phyloP scores from a whole-genome alignment of 2,888 invertebrate species.

The Spisula solida region DNA sequence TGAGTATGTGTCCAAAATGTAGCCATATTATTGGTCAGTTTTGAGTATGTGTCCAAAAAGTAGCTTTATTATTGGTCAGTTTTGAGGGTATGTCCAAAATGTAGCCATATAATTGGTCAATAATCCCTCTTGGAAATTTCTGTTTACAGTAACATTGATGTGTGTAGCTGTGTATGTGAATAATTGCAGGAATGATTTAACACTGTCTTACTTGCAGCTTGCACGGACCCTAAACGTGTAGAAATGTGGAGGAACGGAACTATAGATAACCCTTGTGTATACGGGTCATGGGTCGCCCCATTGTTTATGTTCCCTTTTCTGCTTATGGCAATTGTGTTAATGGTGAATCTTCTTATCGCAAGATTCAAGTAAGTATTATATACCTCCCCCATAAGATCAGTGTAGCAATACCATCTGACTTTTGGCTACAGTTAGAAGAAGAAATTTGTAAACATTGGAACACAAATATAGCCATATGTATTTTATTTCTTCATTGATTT shows the following conservation, averaged over 20 bases:
- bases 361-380: constrained; percentile 93
- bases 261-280: constrained; percentile 74
- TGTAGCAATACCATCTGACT: not conserved
- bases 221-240: constrained; percentile 62
- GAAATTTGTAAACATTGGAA: no score
- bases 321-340: constrained; percentile 97
- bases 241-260: constrained; percentile 48
- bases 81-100: no score
- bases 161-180: not conserved
- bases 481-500: no score
- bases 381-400: not conserved
- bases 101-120: no score
- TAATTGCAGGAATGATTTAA: not conserved
- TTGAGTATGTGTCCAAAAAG: no score
- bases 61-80: no score
- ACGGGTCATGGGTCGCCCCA: constrained; percentile 95
- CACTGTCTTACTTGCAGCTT: constrained; percentile 67
- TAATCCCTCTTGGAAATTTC: no score
- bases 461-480: no score
- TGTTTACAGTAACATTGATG: not conserved
- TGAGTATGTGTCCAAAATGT: no score
- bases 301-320: constrained; percentile 98
- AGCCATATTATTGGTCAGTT: no score
- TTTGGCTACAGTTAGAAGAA: no score
- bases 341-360: constrained; percentile 99